These are phyloP conservation scores for Tethea ocularis DNA, from an alignment of 2,888 invertebrate genomes.

Conservation along the genomic window DNA sequence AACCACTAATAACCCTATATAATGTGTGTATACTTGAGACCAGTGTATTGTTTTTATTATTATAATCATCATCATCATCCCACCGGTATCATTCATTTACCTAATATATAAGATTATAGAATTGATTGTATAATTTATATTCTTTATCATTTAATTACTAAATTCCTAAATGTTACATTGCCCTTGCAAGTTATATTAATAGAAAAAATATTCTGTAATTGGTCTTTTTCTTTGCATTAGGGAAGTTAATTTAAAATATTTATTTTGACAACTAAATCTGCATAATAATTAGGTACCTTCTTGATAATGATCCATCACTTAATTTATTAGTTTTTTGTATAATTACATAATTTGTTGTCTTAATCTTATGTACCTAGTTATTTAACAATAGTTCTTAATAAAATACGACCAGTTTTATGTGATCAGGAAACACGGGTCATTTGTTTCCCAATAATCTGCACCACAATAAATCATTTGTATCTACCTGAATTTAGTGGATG, in stretches of 20 bases:
- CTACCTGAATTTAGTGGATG: no score
- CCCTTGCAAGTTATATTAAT: constrained; percentile 4
- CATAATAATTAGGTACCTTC: neutral
- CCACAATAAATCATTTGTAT: no score
- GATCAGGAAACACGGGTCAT: no score
- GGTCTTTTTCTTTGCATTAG: neutral
- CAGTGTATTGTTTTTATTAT: neutral
- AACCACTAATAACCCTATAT: no score
- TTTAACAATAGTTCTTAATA: no score
- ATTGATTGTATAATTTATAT: constrained; percentile 1
- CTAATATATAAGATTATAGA: neutral
- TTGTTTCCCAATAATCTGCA: no score
- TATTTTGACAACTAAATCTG: neutral
- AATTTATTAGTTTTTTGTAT: neutral
- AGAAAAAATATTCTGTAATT: neutral
- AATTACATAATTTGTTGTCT: neutral
- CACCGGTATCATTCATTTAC: neutral
- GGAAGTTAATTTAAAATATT: neutral
- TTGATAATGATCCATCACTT: neutral
- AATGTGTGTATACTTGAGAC: neutral
- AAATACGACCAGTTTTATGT: no score
- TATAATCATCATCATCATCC: no score
- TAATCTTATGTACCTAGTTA: no score
- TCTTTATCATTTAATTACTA: no score
- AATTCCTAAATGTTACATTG: neutral